Base-by-base conservation (phyloP, 1,140 invertebrate species). In the Grapholita molesta region DNA sequence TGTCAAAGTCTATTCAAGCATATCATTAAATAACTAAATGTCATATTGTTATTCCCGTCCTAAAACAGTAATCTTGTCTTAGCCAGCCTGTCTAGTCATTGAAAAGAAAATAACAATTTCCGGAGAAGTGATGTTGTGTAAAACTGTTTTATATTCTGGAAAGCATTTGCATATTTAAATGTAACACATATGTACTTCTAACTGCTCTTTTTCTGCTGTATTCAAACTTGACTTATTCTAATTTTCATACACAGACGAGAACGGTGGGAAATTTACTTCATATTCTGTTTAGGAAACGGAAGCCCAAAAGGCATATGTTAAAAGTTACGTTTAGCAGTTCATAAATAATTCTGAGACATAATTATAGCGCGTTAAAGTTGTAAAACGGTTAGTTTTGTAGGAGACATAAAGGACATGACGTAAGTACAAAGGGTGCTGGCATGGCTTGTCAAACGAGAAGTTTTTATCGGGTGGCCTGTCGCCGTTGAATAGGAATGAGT, bases 371-470 rank as follows among this genome's bases (percentile, higher is more conserved):
- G 53, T 57, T 57, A 2, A 32, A 61, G 25, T 28, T 28, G 24
- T 76, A 72, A 68, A 74, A 71, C 66, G 70, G 67, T 70, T 64
- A 68, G 73, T 72, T 74, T 77, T 71, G 76, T 70, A 75, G 78
- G 73, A 61, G 55, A 61, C 55, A 61, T 61, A 61, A 48, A 57
- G 75, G 76, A 82, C 82, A 88, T 83, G 84, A 86, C 82, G 80
- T 80, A 82, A 82, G 80, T 82, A 89, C 85, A 89, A 89, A 90
- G 86, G 88, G 88, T 88, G 88, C 85, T 86, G 79, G 84, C 86
- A 86, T 78, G 73, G 85, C 82, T 88, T 88, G 88, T 91, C 87
- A 88, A 86, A 88, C 87, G 83, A 91, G 86, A 91, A 91, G 76
- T 91, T 91, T 90, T 90, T 90, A 90, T 89, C 87, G 83, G 79